Evolutionary conservation across 2,888 invertebrate species (phyloP), one percentile per base, ranked within the genome.

Genomic region (Ecliptopera silaceata): DNA sequence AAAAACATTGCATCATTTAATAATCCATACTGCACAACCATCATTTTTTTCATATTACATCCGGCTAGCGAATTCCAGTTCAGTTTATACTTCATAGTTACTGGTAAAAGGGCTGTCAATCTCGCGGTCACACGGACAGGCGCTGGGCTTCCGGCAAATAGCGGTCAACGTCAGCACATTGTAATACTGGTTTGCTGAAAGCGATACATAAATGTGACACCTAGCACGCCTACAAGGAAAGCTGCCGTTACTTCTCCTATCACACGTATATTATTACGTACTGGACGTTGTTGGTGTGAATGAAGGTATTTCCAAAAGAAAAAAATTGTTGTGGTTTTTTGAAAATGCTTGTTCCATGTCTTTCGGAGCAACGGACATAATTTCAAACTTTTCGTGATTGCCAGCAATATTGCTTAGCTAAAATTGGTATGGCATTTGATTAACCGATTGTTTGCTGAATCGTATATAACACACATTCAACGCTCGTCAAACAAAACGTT

Each of bases 111-210:
- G 70, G 72, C 68, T 77, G 80, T 82, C 80, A 80, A 75, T 82
- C 77, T 70, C 55, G 66, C 72, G 72, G 68, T 68, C 70, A 71
- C 71, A 64, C 69, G 63, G 68, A 60, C 65, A 67, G 59, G 70
- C 65, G 66, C 61, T 52, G 60, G 58, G 75, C 77, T 82, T 83
- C 84, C 83, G 81, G 76, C 81, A 82, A 71, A 68, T 72, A 76
- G 77, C 71, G 74, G 68, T 69, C 63, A 52, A 49, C 58, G 52
- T 60, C 44, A 66, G 53, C 61, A 66, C 51, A 52, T 55, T 57
- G 50, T 41, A 29, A 58, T 70, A 71, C 73, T 61, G 61, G 67
- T 75, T 69, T 66, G 64, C 67, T 56, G 66, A 72, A 73, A 67
- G 61, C 62, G 63, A 69, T 68, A 64, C 65, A 62, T 65, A 66